These are phyloP conservation scores for Halisarca cf. caerulea DNA, from an alignment of 37 sponge, comb jelly and placozoan genomes.

Conservation along the genomic window DNA sequence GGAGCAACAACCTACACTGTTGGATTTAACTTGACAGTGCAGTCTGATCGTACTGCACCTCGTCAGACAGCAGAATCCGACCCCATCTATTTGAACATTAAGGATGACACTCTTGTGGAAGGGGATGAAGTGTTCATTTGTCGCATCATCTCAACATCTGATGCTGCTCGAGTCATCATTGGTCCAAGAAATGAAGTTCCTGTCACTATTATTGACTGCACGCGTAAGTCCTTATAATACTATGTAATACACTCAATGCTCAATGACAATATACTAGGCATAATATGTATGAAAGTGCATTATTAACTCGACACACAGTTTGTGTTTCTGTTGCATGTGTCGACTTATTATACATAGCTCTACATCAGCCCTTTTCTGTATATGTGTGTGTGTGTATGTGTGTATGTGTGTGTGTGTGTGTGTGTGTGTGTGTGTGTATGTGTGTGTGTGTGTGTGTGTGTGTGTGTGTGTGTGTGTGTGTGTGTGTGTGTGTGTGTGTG, in stretches of 20 bases:
- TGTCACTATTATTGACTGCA: not conserved
- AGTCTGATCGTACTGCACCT: not conserved
- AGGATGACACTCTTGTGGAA: not conserved
- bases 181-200: not conserved
- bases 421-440: not conserved
- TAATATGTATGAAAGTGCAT: no score
- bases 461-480: not conserved
- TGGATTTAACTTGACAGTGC: not conserved
- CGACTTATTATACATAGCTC: no score
- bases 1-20: not conserved
- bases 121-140: not conserved
- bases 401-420: not conserved
- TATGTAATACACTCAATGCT: no score
- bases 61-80: not conserved
- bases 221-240: no score
- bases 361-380: no score
- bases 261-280: no score
- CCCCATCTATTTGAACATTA: not conserved
- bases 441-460: not conserved
- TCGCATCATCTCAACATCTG: not conserved
- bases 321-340: no score
- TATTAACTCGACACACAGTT: no score
- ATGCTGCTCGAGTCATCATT: not conserved
- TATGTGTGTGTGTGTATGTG: not conserved
- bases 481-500: conserved; percentile 3